Percentiles rank a stretch among this genome's conserved stretches.
These are phyloP conservation scores for Plotosus lineatus DNA, from an alignment of 2,113 vertebrate species.

Conservation along the genomic window DNA sequence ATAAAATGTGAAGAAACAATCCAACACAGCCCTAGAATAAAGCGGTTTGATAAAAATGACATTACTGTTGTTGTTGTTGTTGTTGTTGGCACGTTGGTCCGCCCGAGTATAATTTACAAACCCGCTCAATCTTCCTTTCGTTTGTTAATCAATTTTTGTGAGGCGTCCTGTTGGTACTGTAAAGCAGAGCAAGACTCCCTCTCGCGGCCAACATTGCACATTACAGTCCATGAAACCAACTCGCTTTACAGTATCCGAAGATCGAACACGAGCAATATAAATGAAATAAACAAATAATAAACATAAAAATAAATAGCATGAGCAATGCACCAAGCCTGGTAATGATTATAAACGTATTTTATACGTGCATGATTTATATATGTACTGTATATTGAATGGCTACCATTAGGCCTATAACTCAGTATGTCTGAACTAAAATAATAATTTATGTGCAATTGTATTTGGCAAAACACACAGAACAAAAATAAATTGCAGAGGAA, in stretches of 20 bases:
- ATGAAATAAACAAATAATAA: not conserved
- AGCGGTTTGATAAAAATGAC: not conserved
- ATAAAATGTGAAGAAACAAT: not conserved
- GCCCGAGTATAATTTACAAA: not conserved
- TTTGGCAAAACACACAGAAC: not conserved
- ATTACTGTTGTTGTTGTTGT: not conserved
- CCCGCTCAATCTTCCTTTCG: not conserved
- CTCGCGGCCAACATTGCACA: conserved; percentile 48
- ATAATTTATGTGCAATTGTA: no score
- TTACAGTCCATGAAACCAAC: not conserved
- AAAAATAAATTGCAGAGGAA: not conserved
- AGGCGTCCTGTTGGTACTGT: not conserved
- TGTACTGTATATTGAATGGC: not conserved
- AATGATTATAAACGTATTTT: not conserved
- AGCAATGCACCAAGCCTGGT: not conserved
- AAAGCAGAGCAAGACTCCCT: conserved; percentile 52
- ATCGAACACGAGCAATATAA: not conserved
- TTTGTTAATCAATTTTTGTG: conserved; percentile 13
- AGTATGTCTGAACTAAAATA: not conserved
- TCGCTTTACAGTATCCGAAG: no score
- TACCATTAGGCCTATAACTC: not conserved
- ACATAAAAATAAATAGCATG: not conserved
- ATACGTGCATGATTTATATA: no score
- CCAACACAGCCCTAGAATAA: not conserved
- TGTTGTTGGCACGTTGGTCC: not conserved